Percentiles rank a stretch among this genome's conserved stretches.
Evolutionary conservation across 2,113 vertebrate genomes (phyloP).

Genomic region (Sylvietta virens): DNA sequence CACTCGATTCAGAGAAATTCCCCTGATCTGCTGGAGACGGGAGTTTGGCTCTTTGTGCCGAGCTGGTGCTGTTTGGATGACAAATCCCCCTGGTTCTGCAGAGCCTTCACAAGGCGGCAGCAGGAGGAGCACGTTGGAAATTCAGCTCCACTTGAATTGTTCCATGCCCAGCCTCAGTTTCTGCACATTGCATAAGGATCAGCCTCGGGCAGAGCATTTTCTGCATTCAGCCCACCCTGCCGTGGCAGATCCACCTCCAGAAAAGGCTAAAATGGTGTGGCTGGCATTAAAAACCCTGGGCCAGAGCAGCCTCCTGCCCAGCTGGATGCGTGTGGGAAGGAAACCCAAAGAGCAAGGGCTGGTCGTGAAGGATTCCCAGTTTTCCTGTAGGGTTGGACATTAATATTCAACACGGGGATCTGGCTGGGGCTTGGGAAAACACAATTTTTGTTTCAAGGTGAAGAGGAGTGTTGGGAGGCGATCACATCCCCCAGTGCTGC

Average conservation of each 20-base stretch:
- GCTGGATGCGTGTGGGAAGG: rapidly evolving
- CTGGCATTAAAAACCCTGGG: not conserved
- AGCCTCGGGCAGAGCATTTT: not conserved
- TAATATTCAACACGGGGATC: not conserved
- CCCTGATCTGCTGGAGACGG: not conserved
- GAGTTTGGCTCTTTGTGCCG: not conserved
- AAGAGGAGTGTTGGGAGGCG: rapidly evolving
- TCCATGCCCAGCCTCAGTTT: not conserved
- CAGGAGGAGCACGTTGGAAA: not conserved
- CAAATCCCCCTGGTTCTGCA: not conserved
- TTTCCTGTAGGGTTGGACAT: not conserved
- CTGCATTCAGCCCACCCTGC: not conserved
- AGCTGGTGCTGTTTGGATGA: not conserved
- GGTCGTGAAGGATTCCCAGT: rapidly evolving
- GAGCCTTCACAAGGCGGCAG: not conserved
- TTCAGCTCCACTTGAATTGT: not conserved
- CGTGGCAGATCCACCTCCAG: not conserved
- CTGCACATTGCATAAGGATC: not conserved
- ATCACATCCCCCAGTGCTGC: rapidly evolving
- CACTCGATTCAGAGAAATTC: not conserved
- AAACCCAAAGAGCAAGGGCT: rapidly evolving
- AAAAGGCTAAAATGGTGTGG: not conserved
- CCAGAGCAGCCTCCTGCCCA: not conserved
- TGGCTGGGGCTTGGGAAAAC: not conserved
- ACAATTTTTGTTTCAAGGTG: not conserved